A percentile compares a stretch with the other conserved stretches of the same genome.
phyloP scores from a whole-genome alignment of 2,113 vertebrate species.

The Corythornis cristatus region DNA sequence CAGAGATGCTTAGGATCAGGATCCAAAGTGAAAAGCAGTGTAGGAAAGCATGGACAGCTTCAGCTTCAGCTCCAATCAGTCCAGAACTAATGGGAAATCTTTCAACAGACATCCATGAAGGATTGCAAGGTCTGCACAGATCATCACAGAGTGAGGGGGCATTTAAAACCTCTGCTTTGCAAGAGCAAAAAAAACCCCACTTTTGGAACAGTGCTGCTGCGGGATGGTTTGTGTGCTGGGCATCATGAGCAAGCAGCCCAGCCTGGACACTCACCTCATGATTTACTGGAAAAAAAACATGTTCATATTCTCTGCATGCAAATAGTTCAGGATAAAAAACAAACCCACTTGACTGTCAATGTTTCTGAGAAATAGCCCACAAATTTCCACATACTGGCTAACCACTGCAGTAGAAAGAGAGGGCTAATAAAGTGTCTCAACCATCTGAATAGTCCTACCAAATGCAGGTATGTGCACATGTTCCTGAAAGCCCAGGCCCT shows the following conservation, averaged over 20 bases:
- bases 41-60: neutral
- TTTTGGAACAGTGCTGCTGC: neutral
- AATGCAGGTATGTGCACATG: neutral
- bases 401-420: neutral
- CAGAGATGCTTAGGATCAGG: neutral
- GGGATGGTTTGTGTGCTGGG: neutral
- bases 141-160: neutral
- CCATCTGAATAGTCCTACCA: neutral
- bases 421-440: neutral
- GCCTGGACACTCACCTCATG: neutral
- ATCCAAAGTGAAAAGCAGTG: neutral
- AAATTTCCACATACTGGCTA: slow-evolving; percentile 16
- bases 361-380: slow-evolving; percentile 2
- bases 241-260: neutral
- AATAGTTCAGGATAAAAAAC: neutral
- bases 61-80: neutral
- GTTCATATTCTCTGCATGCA: neutral
- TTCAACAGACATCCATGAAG: neutral
- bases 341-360: neutral
- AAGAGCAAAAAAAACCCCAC: neutral
- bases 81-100: neutral
- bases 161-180: neutral
- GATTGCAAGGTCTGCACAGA: neutral
- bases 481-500: neutral
- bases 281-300: neutral